Evolutionary conservation across 2,888 invertebrate species (phyloP).

Genomic region (Drosophila anomalata): DNA sequence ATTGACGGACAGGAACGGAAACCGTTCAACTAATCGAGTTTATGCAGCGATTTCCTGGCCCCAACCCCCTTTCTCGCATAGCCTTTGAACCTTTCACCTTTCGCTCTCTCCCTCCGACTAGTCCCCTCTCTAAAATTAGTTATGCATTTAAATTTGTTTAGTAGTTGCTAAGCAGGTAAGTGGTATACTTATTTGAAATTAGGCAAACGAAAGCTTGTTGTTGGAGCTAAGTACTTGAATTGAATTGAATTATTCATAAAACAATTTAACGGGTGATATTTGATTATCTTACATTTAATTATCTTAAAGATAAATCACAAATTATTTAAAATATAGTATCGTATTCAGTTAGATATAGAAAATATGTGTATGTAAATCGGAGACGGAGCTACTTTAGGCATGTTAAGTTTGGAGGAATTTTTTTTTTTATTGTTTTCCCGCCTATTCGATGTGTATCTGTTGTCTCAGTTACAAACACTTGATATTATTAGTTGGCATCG

Average conservation of each 20-base stretch:
- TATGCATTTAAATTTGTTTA: constrained; percentile 41
- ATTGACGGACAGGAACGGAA: constrained; percentile 12
- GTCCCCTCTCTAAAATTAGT: constrained; percentile 34
- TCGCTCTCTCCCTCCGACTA: not conserved
- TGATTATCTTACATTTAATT: constrained; percentile 52
- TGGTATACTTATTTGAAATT: constrained; percentile 44
- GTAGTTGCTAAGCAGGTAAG: constrained; percentile 68
- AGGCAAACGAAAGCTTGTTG: constrained; percentile 18
- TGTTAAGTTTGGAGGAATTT: constrained; percentile 32
- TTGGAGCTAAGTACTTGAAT: constrained; percentile 32
- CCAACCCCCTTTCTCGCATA: constrained; percentile 8
- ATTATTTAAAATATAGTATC: constrained; percentile 6
- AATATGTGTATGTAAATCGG: constrained; percentile 6
- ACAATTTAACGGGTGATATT: constrained; percentile 71
- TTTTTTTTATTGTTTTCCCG: constrained; percentile 20
- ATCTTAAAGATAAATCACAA: constrained; percentile 39
- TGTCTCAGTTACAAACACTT: constrained; percentile 50
- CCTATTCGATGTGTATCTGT: constrained; percentile 48
- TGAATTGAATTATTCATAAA: constrained; percentile 66
- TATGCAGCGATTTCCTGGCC: constrained; percentile 40
- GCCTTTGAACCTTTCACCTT: not conserved
- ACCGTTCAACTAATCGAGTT: constrained; percentile 3
- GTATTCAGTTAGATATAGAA: constrained; percentile 20
- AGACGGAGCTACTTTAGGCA: constrained; percentile 16
- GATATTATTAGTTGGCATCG: constrained; percentile 78